These are phyloP conservation scores for Drosophila multiciliata DNA, from an alignment of 2,888 invertebrate genomes.

Conservation along the genomic window DNA sequence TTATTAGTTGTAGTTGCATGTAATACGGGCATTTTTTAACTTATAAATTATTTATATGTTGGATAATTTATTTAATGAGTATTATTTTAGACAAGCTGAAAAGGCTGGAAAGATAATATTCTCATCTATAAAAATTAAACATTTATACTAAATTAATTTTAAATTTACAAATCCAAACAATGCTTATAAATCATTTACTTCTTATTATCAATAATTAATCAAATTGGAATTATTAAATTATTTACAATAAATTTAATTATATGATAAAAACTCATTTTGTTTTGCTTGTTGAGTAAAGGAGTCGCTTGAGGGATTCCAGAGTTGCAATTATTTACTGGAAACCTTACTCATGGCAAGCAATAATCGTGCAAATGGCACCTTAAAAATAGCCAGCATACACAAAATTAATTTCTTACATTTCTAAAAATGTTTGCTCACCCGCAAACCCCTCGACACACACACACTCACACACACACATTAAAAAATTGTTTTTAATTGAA, in stretches of 20 bases:
- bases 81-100: no score
- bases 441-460: conserved; percentile 3
- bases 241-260: not conserved
- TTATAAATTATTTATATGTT: not conserved
- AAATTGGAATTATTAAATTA: not conserved
- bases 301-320: not conserved
- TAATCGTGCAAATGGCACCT: conserved; percentile 15
- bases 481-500: conserved; percentile 75
- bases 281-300: not conserved
- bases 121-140: not conserved
- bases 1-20: not conserved
- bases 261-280: not conserved
- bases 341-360: not conserved
- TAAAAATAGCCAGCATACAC: conserved; percentile 23
- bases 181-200: not conserved
- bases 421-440: conserved; percentile 22
- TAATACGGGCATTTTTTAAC: not conserved
- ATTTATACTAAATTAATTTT: not conserved
- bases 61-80: no score
- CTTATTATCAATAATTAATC: not conserved
- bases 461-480: conserved; percentile 49
- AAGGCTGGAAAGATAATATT: not conserved
- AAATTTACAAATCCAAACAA: not conserved
- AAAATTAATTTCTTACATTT: conserved; percentile 69
- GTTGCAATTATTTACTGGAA: not conserved